These are phyloP conservation scores for Oreotrochilus melanogaster DNA, from an alignment of 2,113 vertebrate species.

Conservation along the genomic window DNA sequence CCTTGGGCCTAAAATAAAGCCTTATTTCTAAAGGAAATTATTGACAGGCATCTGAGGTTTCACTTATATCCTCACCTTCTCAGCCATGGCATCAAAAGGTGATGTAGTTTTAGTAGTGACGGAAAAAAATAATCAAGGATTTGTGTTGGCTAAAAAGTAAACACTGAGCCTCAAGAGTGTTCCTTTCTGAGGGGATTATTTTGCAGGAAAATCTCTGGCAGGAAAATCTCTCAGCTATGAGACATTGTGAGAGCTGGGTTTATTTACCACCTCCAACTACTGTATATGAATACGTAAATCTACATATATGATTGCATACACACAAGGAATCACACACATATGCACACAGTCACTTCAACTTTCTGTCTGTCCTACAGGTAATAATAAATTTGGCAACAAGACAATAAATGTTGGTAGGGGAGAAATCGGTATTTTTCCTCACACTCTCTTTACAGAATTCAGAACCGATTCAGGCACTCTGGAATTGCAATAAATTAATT, in stretches of 20 bases:
- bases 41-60: neutral
- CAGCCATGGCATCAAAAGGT: neutral
- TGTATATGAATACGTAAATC: neutral
- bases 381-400: neutral
- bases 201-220: neutral
- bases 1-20: neutral
- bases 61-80: neutral
- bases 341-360: neutral
- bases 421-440: neutral
- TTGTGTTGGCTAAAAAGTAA: neutral
- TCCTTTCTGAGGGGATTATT: neutral
- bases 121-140: neutral
- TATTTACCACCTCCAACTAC: neutral
- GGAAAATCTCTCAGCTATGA: neutral
- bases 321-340: fast-evolving
- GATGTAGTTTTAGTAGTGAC: neutral
- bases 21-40: neutral
- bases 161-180: neutral
- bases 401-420: neutral
- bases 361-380: neutral
- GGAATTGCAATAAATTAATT: neutral
- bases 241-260: neutral
- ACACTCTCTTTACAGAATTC: neutral
- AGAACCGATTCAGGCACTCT: neutral
- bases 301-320: neutral